These are phyloP conservation scores for Bimastos eiseni DNA, from an alignment of 2,888 invertebrate species.

Conservation along the genomic window DNA sequence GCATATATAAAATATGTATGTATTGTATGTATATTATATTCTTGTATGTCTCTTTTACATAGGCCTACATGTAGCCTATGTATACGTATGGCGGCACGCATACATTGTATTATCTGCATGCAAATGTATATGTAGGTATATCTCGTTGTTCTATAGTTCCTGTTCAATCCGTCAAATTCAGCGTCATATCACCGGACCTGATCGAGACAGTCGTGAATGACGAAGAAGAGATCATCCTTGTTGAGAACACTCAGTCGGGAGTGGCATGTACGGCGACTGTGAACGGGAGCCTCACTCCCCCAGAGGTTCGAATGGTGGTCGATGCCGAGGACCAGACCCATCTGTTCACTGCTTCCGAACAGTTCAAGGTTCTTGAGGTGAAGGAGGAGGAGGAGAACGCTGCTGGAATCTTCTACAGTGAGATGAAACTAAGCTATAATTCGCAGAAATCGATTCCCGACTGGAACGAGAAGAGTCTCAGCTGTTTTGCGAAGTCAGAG, in stretches of 20 bases:
- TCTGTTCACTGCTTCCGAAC: not conserved
- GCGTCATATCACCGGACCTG: not conserved
- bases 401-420: not conserved
- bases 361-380: not conserved
- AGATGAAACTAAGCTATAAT: not conserved
- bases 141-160: not conserved
- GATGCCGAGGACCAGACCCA: not conserved
- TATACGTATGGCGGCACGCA: too few species aligned
- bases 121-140: too few species aligned
- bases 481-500: not conserved
- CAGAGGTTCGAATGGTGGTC: not conserved
- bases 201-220: not conserved
- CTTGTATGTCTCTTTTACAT: too few species aligned
- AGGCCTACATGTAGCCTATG: too few species aligned
- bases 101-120: too few species aligned
- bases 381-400: not conserved
- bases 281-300: not conserved
- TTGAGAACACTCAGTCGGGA: not conserved
- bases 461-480: not conserved
- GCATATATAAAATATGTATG: too few species aligned
- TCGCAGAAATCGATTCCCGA: not conserved
- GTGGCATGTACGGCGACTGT: not conserved
- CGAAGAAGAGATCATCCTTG: not conserved
- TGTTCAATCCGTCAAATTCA: not conserved
- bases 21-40: too few species aligned